Evolutionary conservation across 2,888 invertebrate genomes (phyloP), one percentile per base, ranked within the genome.

Genomic region (Trichogramma evanescens): DNA sequence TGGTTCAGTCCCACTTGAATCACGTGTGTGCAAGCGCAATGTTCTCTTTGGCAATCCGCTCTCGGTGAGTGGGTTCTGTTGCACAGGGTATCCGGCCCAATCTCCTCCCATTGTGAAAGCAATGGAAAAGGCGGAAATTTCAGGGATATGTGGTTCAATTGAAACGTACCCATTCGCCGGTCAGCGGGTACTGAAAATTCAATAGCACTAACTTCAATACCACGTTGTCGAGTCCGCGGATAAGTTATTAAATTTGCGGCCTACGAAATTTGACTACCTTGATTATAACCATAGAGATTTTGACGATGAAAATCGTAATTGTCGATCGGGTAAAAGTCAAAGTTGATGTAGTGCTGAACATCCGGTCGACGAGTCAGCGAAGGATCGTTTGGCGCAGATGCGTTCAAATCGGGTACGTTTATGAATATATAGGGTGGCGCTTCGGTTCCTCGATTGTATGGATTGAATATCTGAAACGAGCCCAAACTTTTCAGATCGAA

Each of bases 61-160:
- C 26, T 4, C 8, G n/a, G 41, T 7, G 89, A 81, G 39, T 87
- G 87, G 0, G 86, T 85, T 48, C 86, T 83, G 70, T 92, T 91
- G 74, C 93, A 93, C 72, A 92, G 88, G 66, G 82, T 80, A 1
- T 83, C 80, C 3, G 84, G 77, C 38, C 82, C 80, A 0, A 93
- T 82, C 64, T 84, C 80, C 1, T 86, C 77, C 26, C 84, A 80
- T 59, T 85, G 85, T 1, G 89, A 79, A 39, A 93, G 77, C 3
- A 93, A 79, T 0, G 95, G 89, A 64, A 89, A 82, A 0, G 88
- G 77, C 0, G 89, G 91, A 70, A 90, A 81, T 71, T 86, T 86
- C 82, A 92, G 84, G 1, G 90, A 86, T 64, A 94, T 92, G 72
- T 90, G 89, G 78, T 95, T 95, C 4, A 95, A 77, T 76, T 95